Base-by-base conservation (phyloP, 2,797 vertebrate genomes). In the Diplodus puntazzo region DNA sequence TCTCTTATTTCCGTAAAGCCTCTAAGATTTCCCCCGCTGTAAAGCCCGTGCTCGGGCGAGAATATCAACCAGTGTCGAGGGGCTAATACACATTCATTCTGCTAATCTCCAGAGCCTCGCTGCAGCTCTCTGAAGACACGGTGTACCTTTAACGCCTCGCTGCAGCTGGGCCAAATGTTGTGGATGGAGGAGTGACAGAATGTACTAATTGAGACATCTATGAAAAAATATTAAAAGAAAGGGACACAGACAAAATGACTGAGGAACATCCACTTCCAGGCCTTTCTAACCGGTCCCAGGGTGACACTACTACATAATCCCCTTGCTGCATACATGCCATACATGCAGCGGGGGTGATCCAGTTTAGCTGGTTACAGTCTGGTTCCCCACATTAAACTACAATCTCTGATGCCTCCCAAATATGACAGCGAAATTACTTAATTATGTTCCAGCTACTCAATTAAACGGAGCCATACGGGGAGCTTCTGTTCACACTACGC, bases 401-500 rank as follows among this genome's bases (percentile, higher is more conserved):
- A 79, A 74, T 83, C 68, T 73, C 57, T 69, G 61, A 77, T 75
- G 80, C 65, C 39, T 82, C 70, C 64, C 58, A 80, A 84, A 85
- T 81, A 85, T 75, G 62, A 89, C 73, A 80, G 39, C 11, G 42
- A 85, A 80, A 86, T 84, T 30, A 81, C 81, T 77, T 84, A 80
- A 90, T 84, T 79, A 78, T 80, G 54, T 81, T 84, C 72, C 72
- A 66, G 62, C 62, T 73, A 7, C 75, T 75, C 63, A 83, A 82
- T 80, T 54, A 80, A 79, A 85, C 78, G 13, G 17, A 81, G 52
- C 34, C 70, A 77, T 73, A 67, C 42, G 34, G 60, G 49, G 58
- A 49, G 74, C 42, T 68, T 63, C 45, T 52, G 61, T 73, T 77
- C 67, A 77, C 50, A 74, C 75, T 18, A 55, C 1, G 10, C 23